Evolutionary conservation across 2,113 vertebrate species (phyloP), one percentile per base, ranked within the genome.

Genomic region (Megaleporinus macrocephalus): DNA sequence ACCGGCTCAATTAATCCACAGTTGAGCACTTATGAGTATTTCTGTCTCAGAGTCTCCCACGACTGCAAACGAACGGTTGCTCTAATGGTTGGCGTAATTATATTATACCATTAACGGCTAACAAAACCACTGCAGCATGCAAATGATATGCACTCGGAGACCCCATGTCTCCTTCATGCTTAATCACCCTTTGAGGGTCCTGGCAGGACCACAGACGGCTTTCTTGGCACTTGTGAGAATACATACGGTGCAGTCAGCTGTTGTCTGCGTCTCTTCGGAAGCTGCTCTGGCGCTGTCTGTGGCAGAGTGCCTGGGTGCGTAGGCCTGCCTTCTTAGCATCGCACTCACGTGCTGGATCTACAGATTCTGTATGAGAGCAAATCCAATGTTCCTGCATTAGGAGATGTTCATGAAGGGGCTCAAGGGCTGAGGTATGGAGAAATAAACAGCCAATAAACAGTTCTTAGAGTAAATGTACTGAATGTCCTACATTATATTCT

Each of bases 221-320:
- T 83, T 29, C 27, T 65, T 83, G 76, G 76, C 76, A 79, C 3
- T 26, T 57, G 71, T 10, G 47, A 2, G 20, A 18, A 73, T 49
- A n/a, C 82, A 79, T 47, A 79, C 47, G 44, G 69, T 53, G 69
- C 20, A 27, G 24, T 83, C 76, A 74, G 76, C 82, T 79, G 76
- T 74, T 15, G 61, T 83, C 82, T 83, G 69, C 12, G 59, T 77
- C 65, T 29, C 36, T 53, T 65, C 33, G 74, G n/a, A 71, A 53
- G 33, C 47, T 15, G 3, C 22, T 57, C 27, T 73, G 36, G 68
- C 47, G 18, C 33, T 36, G 36, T 84, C 55, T n/a, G 12, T 69
- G 73, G 72, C 29, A 75, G 9, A 62, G 24, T 76, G 18, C 22
- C 51, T 49, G 20, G 18, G 53, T 49, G 62, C 14, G n/a, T 68